A percentile compares a stretch with the other conserved stretches of the same genome.
These are phyloP conservation scores for Erynnis tages DNA, from an alignment of 2,888 invertebrate genomes.

Conservation along the genomic window DNA sequence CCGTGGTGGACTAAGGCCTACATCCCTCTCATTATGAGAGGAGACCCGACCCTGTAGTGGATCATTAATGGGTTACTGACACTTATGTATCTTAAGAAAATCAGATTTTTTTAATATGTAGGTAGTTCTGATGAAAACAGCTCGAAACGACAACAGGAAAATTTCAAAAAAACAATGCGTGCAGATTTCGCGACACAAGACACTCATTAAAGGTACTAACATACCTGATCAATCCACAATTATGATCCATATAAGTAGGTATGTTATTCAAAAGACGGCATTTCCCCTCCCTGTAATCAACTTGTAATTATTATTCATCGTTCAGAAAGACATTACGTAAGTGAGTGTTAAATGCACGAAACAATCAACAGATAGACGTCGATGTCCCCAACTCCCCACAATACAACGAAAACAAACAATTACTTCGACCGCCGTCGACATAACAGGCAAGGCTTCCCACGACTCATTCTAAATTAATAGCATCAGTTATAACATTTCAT, in stretches of 20 bases:
- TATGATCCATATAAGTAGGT: conserved; percentile 41
- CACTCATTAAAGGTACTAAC: too few relatives aligned
- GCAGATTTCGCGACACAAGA: too few relatives aligned
- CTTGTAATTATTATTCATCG: conserved; percentile 32
- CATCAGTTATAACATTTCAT: conserved; percentile 61
- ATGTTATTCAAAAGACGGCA: conserved; percentile 42
- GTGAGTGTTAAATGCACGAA: conserved; percentile 27
- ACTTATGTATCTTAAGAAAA: too few relatives aligned
- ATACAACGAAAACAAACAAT: conserved; percentile 49
- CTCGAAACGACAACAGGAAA: too few relatives aligned
- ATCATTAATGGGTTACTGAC: too few relatives aligned
- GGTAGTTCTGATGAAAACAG: too few relatives aligned
- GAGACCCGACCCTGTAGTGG: too few relatives aligned
- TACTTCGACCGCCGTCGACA: conserved; percentile 47
- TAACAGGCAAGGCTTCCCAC: conserved; percentile 43
- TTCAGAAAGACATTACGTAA: conserved; percentile 21
- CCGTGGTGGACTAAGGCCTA: too few relatives aligned
- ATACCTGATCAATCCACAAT: too few relatives aligned
- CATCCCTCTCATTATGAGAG: too few relatives aligned
- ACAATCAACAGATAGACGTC: conserved; percentile 31
- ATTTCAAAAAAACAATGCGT: too few relatives aligned
- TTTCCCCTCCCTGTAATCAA: conserved; percentile 38
- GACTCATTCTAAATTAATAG: conserved; percentile 60
- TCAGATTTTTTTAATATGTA: too few relatives aligned
- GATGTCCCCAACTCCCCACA: conserved; percentile 15